Conservation (phyloP, 2,797 vertebrate genomes). For the Picus viridis region DNA sequence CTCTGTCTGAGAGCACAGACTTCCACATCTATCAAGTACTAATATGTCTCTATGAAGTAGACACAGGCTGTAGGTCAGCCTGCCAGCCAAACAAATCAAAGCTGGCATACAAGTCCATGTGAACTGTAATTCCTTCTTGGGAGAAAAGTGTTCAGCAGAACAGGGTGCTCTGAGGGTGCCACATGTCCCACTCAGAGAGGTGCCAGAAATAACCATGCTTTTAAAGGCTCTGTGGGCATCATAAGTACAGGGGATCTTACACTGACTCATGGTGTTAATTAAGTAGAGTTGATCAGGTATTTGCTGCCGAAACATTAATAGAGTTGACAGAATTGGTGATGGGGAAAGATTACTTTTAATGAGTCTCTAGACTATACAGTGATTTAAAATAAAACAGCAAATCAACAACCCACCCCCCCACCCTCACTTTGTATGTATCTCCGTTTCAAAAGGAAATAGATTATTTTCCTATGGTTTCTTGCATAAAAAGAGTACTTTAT, state of each 20-base stretch:
- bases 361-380: neutral
- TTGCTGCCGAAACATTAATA: neutral
- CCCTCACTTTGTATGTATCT: neutral
- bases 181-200: fast-evolving
- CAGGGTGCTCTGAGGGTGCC: neutral
- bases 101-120: neutral
- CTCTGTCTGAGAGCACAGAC: neutral
- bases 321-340: neutral
- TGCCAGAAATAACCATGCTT: neutral
- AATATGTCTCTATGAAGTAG: neutral
- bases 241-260: neutral
- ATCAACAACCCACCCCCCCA: fast-evolving
- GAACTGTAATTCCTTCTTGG: neutral
- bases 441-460: neutral
- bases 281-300: neutral
- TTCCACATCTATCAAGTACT: neutral
- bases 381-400: neutral
- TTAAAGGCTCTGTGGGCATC: neutral
- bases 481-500: neutral
- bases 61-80: neutral
- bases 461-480: neutral
- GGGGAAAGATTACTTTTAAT: neutral
- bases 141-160: neutral
- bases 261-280: neutral
- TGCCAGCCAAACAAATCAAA: neutral